phyloP scores from a whole-genome alignment of 1,140 invertebrate species.

The Dryas iulia region DNA sequence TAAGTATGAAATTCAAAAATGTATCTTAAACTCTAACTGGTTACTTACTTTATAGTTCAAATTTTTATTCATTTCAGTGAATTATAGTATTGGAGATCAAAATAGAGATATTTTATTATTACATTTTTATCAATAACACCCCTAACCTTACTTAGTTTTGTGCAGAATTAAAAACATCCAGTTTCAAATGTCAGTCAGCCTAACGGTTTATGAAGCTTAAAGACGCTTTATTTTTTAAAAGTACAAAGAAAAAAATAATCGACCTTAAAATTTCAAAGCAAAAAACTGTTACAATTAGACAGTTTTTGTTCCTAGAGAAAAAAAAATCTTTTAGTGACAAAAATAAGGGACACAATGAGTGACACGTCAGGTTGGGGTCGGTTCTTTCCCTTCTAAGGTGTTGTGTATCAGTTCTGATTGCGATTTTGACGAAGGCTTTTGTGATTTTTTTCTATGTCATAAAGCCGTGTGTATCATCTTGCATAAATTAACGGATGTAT shows the following conservation, averaged over 20 bases:
- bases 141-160: not conserved
- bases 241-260: constrained; percentile 70
- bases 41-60: too few species aligned
- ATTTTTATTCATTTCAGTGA: not conserved
- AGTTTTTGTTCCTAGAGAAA: constrained; percentile 72
- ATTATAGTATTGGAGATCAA: not conserved
- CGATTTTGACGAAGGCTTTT: constrained; percentile 72
- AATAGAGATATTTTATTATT: not conserved
- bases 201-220: constrained; percentile 53
- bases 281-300: constrained; percentile 79
- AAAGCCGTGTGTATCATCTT: constrained; percentile 67
- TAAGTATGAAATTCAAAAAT: too few species aligned
- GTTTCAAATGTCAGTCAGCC: constrained; percentile 44
- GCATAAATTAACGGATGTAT: constrained; percentile 73
- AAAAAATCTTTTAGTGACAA: constrained; percentile 75
- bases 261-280: constrained; percentile 68
- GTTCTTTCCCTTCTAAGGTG: constrained; percentile 61
- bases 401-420: constrained; percentile 70
- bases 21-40: not conserved
- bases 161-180: constrained; percentile 17
- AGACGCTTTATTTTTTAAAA: constrained; percentile 45
- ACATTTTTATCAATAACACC: not conserved
- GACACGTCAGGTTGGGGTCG: constrained; percentile 74
- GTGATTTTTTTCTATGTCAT: constrained; percentile 55
- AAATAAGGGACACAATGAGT: constrained; percentile 72